phyloP scores from a whole-genome alignment of 2,888 invertebrate genomes.

The Metopia argyrocephala region DNA sequence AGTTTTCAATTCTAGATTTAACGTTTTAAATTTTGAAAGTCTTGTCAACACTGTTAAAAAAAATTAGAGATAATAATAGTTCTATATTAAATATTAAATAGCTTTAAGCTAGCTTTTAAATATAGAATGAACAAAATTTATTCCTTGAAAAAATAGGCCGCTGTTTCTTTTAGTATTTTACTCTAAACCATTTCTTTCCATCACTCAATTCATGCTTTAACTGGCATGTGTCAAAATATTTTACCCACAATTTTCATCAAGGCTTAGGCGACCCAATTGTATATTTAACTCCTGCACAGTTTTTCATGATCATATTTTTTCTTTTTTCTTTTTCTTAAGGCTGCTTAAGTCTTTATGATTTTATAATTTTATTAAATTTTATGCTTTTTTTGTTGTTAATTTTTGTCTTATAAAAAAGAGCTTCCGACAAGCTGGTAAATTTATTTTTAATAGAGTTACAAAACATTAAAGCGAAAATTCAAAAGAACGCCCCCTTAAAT shows the following conservation, averaged over 20 bases:
- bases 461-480: not conserved
- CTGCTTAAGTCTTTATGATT: conserved; percentile 13
- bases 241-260: conserved; percentile 17
- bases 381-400: not conserved
- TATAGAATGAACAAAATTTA: no score
- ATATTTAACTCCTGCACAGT: conserved; percentile 15
- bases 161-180: no score
- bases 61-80: no score
- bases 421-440: conserved; percentile 52
- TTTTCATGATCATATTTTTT: not conserved
- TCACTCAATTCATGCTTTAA: not conserved
- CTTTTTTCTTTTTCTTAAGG: conserved; percentile 5
- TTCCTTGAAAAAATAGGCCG: no score
- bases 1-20: no score
- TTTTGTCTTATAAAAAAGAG: conserved; percentile 4
- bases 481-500: conserved; percentile 41
- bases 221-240: conserved; percentile 33
- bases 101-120: no score
- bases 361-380: not conserved
- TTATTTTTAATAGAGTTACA: conserved; percentile 55
- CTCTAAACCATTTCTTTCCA: not conserved
- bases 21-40: no score
- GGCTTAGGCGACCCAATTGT: conserved; percentile 19
- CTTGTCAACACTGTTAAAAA: no score
- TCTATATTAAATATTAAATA: no score